phyloP scores from a whole-genome alignment of 1,140 invertebrate genomes.

The Caenorhabditis latens region DNA sequence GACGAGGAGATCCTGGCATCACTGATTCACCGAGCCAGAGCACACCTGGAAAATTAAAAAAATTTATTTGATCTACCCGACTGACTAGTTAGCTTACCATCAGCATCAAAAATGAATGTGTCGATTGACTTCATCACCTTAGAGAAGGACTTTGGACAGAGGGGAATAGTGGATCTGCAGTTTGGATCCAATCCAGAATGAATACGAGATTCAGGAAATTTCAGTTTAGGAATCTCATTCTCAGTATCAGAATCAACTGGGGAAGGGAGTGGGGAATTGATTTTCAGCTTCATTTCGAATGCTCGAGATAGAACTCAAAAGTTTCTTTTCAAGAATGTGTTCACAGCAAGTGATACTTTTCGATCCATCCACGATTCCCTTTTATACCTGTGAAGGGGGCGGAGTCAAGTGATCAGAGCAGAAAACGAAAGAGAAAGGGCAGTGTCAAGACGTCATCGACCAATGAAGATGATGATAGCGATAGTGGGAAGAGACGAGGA shows the following conservation, averaged over 20 bases:
- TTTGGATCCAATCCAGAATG: constrained; percentile 25
- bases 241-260: constrained; percentile 20
- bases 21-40: constrained; percentile 73
- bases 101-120: constrained; percentile 76
- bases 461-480: constrained; percentile 27
- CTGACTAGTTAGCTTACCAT: constrained; percentile 67
- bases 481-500: background rate
- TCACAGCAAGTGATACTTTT: constrained; percentile 29
- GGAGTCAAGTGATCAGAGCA: constrained; percentile 36
- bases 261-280: constrained; percentile 22
- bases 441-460: constrained; percentile 35
- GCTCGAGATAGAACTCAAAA: background rate
- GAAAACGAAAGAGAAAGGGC: constrained; percentile 46
- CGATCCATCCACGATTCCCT: background rate
- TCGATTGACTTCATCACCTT: constrained; percentile 71
- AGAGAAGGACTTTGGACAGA: constrained; percentile 62
- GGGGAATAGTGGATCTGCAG: constrained; percentile 26
- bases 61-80: background rate
- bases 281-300: constrained; percentile 47
- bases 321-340: background rate
- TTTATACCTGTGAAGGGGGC: constrained; percentile 35
- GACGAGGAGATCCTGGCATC: constrained; percentile 70
- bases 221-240: constrained; percentile 13
- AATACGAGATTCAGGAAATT: background rate
- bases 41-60: constrained; percentile 67